These are phyloP conservation scores for Sarcophaga peregrina DNA, from an alignment of 1,140 invertebrate genomes.

Conservation along the genomic window DNA sequence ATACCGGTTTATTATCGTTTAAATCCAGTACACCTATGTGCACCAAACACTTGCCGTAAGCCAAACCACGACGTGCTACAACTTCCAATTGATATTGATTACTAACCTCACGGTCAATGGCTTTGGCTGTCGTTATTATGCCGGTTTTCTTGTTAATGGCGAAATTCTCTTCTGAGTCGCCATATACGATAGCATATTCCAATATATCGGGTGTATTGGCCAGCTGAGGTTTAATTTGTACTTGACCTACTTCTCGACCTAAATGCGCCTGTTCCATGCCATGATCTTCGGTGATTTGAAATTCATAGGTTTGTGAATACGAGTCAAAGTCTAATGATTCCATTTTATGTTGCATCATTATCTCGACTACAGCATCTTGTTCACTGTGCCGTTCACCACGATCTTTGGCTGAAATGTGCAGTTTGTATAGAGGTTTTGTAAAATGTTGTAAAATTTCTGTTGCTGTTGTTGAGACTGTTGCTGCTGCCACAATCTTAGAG, in stretches of 20 bases:
- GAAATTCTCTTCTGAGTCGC: slow-evolving; percentile 83
- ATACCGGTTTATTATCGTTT: slow-evolving; percentile 91
- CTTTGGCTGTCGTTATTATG: slow-evolving; percentile 80
- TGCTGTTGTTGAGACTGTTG: not conserved
- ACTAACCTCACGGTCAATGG: slow-evolving; percentile 86
- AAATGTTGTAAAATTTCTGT: slow-evolving; percentile 44
- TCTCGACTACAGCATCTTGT: slow-evolving; percentile 84
- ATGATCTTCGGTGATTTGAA: slow-evolving; percentile 82
- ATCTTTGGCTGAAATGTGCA: slow-evolving; percentile 83
- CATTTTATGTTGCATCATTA: slow-evolving; percentile 77
- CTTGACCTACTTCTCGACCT: slow-evolving; percentile 79
- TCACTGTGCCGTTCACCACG: slow-evolving; percentile 76
- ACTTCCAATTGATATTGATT: slow-evolving; percentile 82
- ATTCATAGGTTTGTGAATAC: slow-evolving; percentile 78
- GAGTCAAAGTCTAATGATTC: slow-evolving; percentile 79
- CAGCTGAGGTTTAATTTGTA: slow-evolving; percentile 72
- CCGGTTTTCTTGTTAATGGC: slow-evolving; percentile 83
- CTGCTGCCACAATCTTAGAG: slow-evolving; percentile 59
- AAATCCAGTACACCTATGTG: slow-evolving; percentile 88
- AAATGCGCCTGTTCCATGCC: slow-evolving; percentile 69
- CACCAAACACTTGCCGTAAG: slow-evolving; percentile 79
- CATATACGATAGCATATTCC: slow-evolving; percentile 83
- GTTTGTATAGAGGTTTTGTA: slow-evolving; percentile 75
- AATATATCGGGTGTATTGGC: slow-evolving; percentile 40
- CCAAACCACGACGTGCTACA: slow-evolving; percentile 76